phyloP scores from a whole-genome alignment of 2,113 vertebrate species.

The Pyxicephalus adspersus region DNA sequence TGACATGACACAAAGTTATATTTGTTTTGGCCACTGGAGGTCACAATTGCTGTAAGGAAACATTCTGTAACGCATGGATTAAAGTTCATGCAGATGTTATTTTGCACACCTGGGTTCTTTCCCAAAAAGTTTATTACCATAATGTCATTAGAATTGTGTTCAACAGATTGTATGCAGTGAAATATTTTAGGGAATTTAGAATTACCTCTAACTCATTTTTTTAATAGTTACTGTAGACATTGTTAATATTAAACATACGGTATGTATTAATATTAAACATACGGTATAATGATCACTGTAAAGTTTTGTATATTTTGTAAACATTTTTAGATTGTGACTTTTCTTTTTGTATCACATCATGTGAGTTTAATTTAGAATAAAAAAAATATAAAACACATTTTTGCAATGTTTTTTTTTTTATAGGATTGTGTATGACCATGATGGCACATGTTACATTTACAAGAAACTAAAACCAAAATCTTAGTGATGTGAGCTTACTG shows the following conservation, averaged over 20 bases:
- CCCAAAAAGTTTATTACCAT: neutral
- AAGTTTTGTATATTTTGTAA: constrained; percentile 58
- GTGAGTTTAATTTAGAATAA: constrained; percentile 57
- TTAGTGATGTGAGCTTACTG: too few relatives aligned
- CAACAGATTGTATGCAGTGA: constrained; percentile 43
- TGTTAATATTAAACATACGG: constrained; percentile 53
- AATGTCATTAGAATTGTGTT: constrained; percentile 33
- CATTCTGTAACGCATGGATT: neutral
- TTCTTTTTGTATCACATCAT: constrained; percentile 55
- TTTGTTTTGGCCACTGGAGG: constrained; percentile 37
- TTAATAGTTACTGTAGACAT: constrained; percentile 54
- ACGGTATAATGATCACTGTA: constrained; percentile 53
- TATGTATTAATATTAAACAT: constrained; percentile 52
- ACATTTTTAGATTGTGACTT: constrained; percentile 57
- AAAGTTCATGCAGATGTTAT: constrained; percentile 28
- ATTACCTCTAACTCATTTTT: constrained; percentile 45
- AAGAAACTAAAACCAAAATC: too few relatives aligned
- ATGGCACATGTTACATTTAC: too few relatives aligned
- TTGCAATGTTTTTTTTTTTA: neutral
- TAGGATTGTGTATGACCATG: too few relatives aligned
- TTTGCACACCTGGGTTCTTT: constrained; percentile 23
- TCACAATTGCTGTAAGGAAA: constrained; percentile 3
- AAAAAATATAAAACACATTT: constrained; percentile 10
- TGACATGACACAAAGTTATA: neutral
- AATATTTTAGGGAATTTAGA: constrained; percentile 40